Percentiles rank a stretch among this genome's conserved stretches.
These are phyloP conservation scores for Ametastegia equiseti DNA, from an alignment of 2,888 invertebrate genomes.

Conservation along the genomic window DNA sequence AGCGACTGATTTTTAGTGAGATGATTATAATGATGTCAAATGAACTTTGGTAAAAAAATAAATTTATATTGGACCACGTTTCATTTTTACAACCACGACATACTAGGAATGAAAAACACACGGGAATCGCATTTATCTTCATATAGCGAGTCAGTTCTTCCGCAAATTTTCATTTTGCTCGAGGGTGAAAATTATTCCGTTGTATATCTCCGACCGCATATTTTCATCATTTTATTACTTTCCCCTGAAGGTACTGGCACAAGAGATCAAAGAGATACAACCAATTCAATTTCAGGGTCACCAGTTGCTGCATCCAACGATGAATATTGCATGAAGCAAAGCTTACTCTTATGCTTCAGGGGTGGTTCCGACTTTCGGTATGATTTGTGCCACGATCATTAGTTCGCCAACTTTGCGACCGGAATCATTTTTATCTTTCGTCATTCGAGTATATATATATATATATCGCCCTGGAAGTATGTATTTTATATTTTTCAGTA, in stretches of 20 bases:
- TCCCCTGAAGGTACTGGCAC: background rate
- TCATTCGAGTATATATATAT: too few species aligned
- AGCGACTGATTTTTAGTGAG: too few species aligned
- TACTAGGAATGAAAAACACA: background rate
- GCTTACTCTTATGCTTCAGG: background rate
- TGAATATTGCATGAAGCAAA: background rate
- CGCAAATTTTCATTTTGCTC: background rate
- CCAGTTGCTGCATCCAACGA: background rate
- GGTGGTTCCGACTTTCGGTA: background rate
- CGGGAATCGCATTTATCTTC: background rate
- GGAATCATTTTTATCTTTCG: too few species aligned
- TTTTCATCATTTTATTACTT: background rate
- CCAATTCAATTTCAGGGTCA: conserved; percentile 20
- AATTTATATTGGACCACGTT: too few species aligned
- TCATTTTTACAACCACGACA: too few species aligned
- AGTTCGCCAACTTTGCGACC: too few species aligned
- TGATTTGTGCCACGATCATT: background rate
- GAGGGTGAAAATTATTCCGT: too few species aligned
- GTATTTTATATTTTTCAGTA: too few species aligned
- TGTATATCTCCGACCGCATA: background rate
- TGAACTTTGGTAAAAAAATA: too few species aligned
- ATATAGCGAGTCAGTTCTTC: background rate
- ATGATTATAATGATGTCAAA: too few species aligned
- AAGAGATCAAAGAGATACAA: background rate
- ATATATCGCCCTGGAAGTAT: too few species aligned